Conservation (phyloP, 1,140 invertebrate genomes). For the Protaetia brevitarsis region DNA sequence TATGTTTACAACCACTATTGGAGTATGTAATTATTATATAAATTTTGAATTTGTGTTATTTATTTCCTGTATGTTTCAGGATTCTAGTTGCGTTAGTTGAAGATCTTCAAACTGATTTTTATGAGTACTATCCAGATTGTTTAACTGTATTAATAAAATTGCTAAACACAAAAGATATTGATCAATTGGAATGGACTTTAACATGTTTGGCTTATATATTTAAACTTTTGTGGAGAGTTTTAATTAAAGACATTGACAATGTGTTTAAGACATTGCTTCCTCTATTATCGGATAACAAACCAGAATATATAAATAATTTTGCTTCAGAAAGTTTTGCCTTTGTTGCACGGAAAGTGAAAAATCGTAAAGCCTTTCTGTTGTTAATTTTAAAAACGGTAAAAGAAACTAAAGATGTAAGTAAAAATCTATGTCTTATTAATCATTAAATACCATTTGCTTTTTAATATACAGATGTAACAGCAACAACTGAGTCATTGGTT, state of each 20-base stretch:
- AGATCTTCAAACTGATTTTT: conserved; percentile 85
- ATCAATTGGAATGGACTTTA: conserved; percentile 79
- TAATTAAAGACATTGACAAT: conserved; percentile 74
- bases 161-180: conserved; percentile 72
- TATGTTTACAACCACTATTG: conserved; percentile 75
- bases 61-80: conserved; percentile 54
- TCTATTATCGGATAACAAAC: conserved; percentile 66
- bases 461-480: not conserved
- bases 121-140: conserved; percentile 72
- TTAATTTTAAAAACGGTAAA: conserved; percentile 67
- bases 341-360: conserved; percentile 81
- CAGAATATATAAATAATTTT: conserved; percentile 84
- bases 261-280: conserved; percentile 74
- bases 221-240: conserved; percentile 78
- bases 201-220: conserved; percentile 83
- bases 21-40: conserved; percentile 63
- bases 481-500: not conserved
- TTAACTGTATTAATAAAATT: conserved; percentile 67
- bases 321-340: conserved; percentile 94
- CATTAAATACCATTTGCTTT: conserved; percentile 2
- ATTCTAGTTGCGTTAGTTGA: conserved; percentile 78
- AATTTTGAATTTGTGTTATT: conserved; percentile 17
- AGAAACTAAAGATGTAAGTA: conserved; percentile 64
- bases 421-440: conserved; percentile 26
- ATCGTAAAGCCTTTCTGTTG: conserved; percentile 71